phyloP scores from a whole-genome alignment of 2,113 vertebrate genomes.

The Pyrgilauda ruficollis region DNA sequence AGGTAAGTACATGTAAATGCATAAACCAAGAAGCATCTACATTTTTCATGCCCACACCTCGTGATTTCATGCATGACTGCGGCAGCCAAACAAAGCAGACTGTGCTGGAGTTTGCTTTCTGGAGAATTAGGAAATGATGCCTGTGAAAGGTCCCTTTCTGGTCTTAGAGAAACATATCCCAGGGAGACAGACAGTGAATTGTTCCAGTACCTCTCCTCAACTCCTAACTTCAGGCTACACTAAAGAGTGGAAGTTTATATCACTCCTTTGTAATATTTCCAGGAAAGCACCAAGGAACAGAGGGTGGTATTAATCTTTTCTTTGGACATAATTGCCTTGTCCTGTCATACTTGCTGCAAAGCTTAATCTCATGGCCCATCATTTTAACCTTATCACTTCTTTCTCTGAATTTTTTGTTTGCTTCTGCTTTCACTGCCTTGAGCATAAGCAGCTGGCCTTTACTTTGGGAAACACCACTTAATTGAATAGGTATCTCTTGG shows the following conservation, averaged over 20 bases:
- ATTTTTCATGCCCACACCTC: neutral
- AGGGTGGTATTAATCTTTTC: neutral
- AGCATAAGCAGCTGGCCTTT: neutral
- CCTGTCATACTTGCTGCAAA: neutral
- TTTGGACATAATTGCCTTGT: neutral
- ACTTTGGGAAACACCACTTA: neutral
- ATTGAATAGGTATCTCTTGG: neutral
- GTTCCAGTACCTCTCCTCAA: neutral
- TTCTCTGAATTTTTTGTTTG: neutral
- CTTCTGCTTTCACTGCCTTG: neutral
- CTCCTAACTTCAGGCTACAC: neutral
- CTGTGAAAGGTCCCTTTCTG: neutral
- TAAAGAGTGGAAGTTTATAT: neutral
- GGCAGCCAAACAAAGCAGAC: fast-evolving
- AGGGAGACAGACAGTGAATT: neutral
- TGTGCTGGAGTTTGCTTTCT: neutral
- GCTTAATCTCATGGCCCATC: neutral
- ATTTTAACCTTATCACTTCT: neutral
- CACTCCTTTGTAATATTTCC: neutral
- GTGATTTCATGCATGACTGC: neutral
- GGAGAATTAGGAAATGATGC: neutral
- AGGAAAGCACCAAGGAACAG: neutral
- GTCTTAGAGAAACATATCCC: neutral
- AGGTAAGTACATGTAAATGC: neutral
- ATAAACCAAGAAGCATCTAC: neutral